Percentiles rank a stretch among this genome's conserved stretches.
Evolutionary conservation across 1,140 invertebrate genomes (phyloP).

Genomic region (Pectinophora gossypiella): DNA sequence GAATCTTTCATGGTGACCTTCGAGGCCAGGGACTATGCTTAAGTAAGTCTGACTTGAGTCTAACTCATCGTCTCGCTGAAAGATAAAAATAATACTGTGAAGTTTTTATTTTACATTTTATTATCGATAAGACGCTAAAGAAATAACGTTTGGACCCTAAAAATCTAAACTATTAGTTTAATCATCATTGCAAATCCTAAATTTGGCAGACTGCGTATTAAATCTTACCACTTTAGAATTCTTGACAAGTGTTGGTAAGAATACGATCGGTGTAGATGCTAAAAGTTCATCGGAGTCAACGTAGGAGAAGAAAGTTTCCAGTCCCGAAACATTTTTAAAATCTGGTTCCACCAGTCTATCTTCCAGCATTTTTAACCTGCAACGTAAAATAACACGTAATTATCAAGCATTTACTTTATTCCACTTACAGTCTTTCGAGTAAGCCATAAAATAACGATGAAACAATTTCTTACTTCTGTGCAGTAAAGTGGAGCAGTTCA

Average conservation of each 20-base stretch:
- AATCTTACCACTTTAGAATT: conserved; percentile 26
- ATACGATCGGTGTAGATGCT: conserved; percentile 37
- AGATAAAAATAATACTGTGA: neutral
- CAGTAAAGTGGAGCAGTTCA: too few relatives aligned
- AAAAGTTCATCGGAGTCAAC: conserved; percentile 43
- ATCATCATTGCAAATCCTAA: too few relatives aligned
- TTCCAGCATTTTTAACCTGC: conserved; percentile 46
- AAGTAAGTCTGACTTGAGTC: conserved; percentile 24
- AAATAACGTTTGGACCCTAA: too few relatives aligned
- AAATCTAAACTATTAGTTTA: too few relatives aligned
- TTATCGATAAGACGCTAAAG: too few relatives aligned
- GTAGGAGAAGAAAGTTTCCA: conserved; percentile 32
- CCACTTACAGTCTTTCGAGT: too few relatives aligned
- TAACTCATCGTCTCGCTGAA: conserved; percentile 35
- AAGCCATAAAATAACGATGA: too few relatives aligned
- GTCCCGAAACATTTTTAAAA: conserved; percentile 23
- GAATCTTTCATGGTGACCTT: conserved; percentile 32
- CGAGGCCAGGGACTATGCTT: conserved; percentile 38
- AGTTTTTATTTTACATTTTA: too few relatives aligned
- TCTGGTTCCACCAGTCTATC: conserved; percentile 76
- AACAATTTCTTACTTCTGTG: too few relatives aligned
- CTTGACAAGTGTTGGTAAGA: conserved; percentile 31
- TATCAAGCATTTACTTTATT: conserved; percentile 40
- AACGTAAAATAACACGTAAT: neutral
- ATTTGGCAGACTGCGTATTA: too few relatives aligned